phyloP scores from a whole-genome alignment of 2,888 invertebrate genomes.

The Melieria crassipennis region DNA sequence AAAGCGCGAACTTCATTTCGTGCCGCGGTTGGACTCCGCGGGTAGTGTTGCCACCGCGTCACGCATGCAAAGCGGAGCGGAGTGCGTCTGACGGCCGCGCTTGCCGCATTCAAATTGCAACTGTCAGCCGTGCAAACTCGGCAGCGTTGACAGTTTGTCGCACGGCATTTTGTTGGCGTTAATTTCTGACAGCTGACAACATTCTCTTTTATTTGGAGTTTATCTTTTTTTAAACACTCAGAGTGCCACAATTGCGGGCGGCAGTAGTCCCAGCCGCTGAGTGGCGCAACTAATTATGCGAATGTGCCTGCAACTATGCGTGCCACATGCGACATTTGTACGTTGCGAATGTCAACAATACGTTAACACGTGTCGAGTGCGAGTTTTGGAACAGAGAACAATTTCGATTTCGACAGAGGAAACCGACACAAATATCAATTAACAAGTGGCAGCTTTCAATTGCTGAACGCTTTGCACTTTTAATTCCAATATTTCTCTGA shows the following conservation, averaged over 20 bases:
- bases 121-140: conserved; percentile 42
- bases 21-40: not conserved
- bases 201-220: conserved; percentile 15
- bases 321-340: conserved; percentile 13
- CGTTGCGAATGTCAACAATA: not conserved
- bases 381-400: no score
- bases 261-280: not conserved
- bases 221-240: no score
- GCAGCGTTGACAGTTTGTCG: conserved; percentile 33
- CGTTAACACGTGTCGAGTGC: no score
- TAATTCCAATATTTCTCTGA: no score
- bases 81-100: not conserved
- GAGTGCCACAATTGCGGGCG: no score
- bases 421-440: no score
- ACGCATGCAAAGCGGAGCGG: not conserved
- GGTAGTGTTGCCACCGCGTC: not conserved
- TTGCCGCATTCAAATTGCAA: conserved; percentile 50
- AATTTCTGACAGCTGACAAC: conserved; percentile 34
- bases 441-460: no score
- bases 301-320: conserved; percentile 28
- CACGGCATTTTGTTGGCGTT: conserved; percentile 23
- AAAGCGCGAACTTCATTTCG: conserved; percentile 16
- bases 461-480: no score
- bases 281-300: conserved; percentile 26
- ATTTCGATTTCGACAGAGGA: no score